These are phyloP conservation scores for Melitaea athalia DNA, from an alignment of 2,888 invertebrate genomes.

Conservation along the genomic window DNA sequence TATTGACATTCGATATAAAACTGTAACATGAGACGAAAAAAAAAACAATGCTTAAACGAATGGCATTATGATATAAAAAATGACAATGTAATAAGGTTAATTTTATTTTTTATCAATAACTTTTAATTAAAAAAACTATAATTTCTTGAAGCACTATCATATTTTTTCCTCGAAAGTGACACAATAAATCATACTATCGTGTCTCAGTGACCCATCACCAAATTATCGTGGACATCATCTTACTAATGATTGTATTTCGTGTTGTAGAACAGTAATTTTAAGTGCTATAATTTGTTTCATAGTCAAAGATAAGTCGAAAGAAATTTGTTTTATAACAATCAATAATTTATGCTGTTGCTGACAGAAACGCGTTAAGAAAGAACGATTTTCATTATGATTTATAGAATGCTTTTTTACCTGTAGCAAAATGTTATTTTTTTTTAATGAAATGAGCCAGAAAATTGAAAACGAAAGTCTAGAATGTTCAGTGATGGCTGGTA, in stretches of 20 bases:
- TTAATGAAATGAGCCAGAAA: too few species aligned
- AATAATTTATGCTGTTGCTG: slow-evolving; percentile 26
- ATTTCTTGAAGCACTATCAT: not conserved
- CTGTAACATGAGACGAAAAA: too few species aligned
- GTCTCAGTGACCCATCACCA: slow-evolving; percentile 35
- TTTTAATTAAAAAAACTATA: not conserved
- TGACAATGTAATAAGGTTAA: too few species aligned
- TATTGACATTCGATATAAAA: too few species aligned
- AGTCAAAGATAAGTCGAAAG: slow-evolving; percentile 32
- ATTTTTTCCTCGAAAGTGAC: not conserved
- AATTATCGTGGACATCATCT: slow-evolving; percentile 39
- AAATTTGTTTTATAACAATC: slow-evolving; percentile 29
- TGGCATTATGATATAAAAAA: too few species aligned
- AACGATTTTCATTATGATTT: slow-evolving; percentile 13
- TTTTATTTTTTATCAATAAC: not conserved
- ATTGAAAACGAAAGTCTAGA: too few species aligned
- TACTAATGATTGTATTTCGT: slow-evolving; percentile 39
- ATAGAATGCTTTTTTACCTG: not conserved
- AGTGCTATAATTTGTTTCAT: slow-evolving; percentile 35
- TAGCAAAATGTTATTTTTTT: too few species aligned
- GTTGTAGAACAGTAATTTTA: slow-evolving; percentile 36
- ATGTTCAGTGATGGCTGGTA: too few species aligned
- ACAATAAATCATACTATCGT: slow-evolving; percentile 36
- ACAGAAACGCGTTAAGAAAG: slow-evolving; percentile 17
- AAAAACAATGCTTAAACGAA: too few species aligned